Evolutionary conservation across 2,888 invertebrate genomes (phyloP).

Genomic region (Cheilosia impressa): DNA sequence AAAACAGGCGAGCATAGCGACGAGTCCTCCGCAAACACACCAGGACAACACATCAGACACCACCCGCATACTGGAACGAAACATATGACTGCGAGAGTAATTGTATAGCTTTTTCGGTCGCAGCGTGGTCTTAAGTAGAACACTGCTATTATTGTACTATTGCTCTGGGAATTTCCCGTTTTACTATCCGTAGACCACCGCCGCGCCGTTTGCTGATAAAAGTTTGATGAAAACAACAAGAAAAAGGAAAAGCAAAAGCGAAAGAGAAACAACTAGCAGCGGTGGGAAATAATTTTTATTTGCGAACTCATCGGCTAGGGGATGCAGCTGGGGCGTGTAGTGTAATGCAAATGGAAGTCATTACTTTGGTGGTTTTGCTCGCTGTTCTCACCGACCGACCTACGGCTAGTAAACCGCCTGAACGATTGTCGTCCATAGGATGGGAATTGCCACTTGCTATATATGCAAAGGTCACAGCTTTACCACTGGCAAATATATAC

Average conservation of each 20-base stretch:
- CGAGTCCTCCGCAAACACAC: conserved; percentile 23
- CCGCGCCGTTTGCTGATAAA: conserved; percentile 56
- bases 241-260: neutral
- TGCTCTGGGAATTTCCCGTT: conserved; percentile 36
- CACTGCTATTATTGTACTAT: conserved; percentile 38
- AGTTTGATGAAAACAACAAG: conserved; percentile 60
- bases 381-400: conserved; percentile 18
- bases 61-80: neutral
- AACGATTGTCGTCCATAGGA: neutral
- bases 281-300: conserved; percentile 58
- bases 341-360: conserved; percentile 67
- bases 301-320: conserved; percentile 25
- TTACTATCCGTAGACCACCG: conserved; percentile 9
- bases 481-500: conserved; percentile 20
- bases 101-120: conserved; percentile 56
- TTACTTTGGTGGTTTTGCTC: conserved; percentile 58
- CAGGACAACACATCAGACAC: neutral
- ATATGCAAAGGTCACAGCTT: conserved; percentile 15
- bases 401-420: neutral
- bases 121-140: conserved; percentile 50
- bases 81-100: conserved; percentile 54
- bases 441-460: neutral
- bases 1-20: conserved; percentile 18
- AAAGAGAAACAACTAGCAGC: conserved; percentile 22
- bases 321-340: conserved; percentile 40